Evolutionary conservation across 2,888 invertebrate genomes (phyloP).

Genomic region (Cosmia trapezina): DNA sequence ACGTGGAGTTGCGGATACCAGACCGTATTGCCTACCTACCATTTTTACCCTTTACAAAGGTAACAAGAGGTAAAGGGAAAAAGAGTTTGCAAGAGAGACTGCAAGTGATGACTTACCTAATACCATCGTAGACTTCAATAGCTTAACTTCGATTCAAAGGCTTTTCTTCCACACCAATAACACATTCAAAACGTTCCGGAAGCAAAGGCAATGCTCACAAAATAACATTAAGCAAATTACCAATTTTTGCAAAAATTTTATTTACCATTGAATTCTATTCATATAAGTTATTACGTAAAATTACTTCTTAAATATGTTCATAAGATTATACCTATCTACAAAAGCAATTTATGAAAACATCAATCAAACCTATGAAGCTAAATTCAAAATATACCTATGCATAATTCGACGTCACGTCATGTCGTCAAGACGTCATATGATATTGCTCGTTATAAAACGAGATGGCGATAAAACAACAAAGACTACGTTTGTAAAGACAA

Average conservation of each 20-base stretch:
- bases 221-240: conserved; percentile 33
- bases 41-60: too few species aligned
- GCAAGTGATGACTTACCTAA: conserved; percentile 1
- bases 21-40: too few species aligned
- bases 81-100: background rate
- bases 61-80: too few species aligned
- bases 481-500: background rate
- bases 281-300: conserved; percentile 7
- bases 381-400: conserved; percentile 11
- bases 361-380: conserved; percentile 6
- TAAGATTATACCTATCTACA: conserved; percentile 8
- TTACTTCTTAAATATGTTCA: conserved; percentile 3
- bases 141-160: background rate
- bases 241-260: conserved; percentile 19
- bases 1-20: too few species aligned
- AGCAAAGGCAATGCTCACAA: background rate
- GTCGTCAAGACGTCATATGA: too few species aligned
- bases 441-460: conserved; percentile 15
- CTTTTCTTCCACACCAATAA: conserved; percentile 27
- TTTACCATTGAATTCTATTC: background rate
- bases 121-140: background rate
- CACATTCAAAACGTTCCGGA: conserved; percentile 8
- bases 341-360: conserved; percentile 1
- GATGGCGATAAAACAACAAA: conserved; percentile 24
- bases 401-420: too few species aligned